A percentile compares a stretch with the other conserved stretches of the same genome.
Conservation (phyloP, 2,888 invertebrate species). For the Uloborus plumipes region DNA sequence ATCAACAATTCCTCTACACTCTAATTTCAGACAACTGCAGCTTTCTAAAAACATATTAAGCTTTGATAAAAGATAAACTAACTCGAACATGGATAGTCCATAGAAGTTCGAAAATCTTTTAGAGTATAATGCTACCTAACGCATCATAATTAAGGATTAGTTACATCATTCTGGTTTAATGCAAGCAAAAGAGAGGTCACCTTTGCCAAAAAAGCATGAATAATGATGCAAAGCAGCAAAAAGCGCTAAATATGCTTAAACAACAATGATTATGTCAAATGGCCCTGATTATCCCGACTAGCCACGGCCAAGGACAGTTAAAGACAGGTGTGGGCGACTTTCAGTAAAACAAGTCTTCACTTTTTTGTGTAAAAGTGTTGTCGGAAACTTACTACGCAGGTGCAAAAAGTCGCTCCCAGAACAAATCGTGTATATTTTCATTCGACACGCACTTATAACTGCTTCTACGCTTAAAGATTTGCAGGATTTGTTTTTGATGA, state of each 20-base stretch:
- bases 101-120: no score
- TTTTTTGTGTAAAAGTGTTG: slow-evolving; percentile 27
- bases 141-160: no score
- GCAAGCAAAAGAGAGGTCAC: slow-evolving; percentile 15
- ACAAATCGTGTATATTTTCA: slow-evolving; percentile 18
- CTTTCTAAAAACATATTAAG: no score
- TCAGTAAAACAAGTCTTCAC: slow-evolving; percentile 1
- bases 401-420: slow-evolving; percentile 32
- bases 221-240: slow-evolving; percentile 24
- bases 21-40: no score
- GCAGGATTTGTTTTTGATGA: background rate
- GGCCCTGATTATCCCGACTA: slow-evolving; percentile 40
- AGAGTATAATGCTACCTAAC: no score
- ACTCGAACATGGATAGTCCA: no score
- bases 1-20: no score
- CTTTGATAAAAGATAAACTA: no score
- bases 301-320: slow-evolving; percentile 58
- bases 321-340: slow-evolving; percentile 57
- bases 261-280: slow-evolving; percentile 38
- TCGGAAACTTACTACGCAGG: slow-evolving; percentile 46
- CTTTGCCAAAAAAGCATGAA: slow-evolving; percentile 30
- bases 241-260: slow-evolving; percentile 19
- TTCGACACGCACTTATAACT: slow-evolving; percentile 22
- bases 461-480: background rate
- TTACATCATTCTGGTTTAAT: no score